Base-by-base conservation (phyloP, 2,888 invertebrate species). In the Lasioglossum morio region DNA sequence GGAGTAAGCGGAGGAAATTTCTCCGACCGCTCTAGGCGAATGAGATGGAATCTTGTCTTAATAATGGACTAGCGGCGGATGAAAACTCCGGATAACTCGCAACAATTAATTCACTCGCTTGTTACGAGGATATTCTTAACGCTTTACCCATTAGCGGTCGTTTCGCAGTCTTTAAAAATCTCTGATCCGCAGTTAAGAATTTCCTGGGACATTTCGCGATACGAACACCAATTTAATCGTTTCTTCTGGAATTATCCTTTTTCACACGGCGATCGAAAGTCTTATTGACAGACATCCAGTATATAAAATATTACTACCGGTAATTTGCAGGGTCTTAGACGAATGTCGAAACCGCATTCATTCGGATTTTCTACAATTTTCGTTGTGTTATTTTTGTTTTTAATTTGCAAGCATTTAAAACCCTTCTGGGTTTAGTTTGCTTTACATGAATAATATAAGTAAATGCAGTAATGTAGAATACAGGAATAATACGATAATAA, bases 81-180 rank as follows among this genome's bases (percentile, higher is more conserved):
- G 63, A 63, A 63, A 63, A 63, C 63, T 63, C 16, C 16, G n/a
- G 63, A 63, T 63, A 63, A 63, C n/a, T 63, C 30, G 63, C 27
- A 30, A 63, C n/a, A 63, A 63, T 63, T 63, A 63, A 63, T 63
- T 30, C 30, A 63, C 63, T 16, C 27, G 27, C 30, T 63, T 30
- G 14, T 63, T 30, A 30, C 27, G 30, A 16, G 27, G 5, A 63
- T 63, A 63, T 63, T 14, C 63, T 16, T 30, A 30, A 63, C 63
- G 27, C 63, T 30, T 30, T 16, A 7, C 63, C 30, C 7, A 63
- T 63, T 30, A 27, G 63, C 16, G 30, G 63, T 63, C 30, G 53
- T 63, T 16, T 63, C 14, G 16, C 27, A 7, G 63, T 2, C 30
- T 30, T 63, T 27, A 30, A 63, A 63, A 63, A n/a, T 53, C 53